Evolutionary conservation across 2,113 vertebrate genomes (phyloP).

Genomic region (Menidia beryllina): DNA sequence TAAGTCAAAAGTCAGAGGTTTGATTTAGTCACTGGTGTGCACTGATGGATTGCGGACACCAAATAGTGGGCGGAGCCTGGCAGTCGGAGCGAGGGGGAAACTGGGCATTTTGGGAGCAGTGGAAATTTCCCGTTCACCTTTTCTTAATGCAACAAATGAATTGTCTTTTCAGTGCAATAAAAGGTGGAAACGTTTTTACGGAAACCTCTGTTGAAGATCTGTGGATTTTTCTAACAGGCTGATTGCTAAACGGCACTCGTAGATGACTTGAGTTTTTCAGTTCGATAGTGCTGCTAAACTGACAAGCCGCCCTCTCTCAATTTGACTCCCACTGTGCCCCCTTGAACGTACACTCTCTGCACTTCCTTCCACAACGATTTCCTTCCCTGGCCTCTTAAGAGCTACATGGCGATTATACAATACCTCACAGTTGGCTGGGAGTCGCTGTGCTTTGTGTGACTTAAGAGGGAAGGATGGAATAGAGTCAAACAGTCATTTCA

Average conservation of each 20-base stretch:
- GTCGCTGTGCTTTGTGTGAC: constrained; percentile 67
- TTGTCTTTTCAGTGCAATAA: too few relatives aligned
- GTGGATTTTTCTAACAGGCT: not conserved
- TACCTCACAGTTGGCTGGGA: constrained; percentile 66
- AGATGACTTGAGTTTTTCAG: not conserved
- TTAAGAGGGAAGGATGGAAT: constrained; percentile 73
- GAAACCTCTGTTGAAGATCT: not conserved
- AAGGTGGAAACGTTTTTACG: too few relatives aligned
- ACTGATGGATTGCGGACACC: too few relatives aligned
- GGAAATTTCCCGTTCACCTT: too few relatives aligned
- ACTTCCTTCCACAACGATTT: constrained; percentile 69
- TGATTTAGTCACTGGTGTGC: too few relatives aligned
- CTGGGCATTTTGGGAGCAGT: too few relatives aligned
- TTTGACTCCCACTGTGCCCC: constrained; percentile 58
- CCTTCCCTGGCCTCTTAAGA: constrained; percentile 63
- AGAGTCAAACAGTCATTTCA: constrained; percentile 78
- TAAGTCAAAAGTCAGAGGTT: too few relatives aligned
- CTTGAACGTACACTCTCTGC: constrained; percentile 50
- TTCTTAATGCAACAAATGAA: too few relatives aligned
- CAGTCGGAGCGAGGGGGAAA: too few relatives aligned
- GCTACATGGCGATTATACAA: constrained; percentile 59
- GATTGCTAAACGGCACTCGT: not conserved
- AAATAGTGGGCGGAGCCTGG: too few relatives aligned
- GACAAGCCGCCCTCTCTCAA: constrained; percentile 37
- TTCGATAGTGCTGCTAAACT: constrained; percentile 11